A percentile compares a stretch with the other conserved stretches of the same genome.
phyloP scores from a whole-genome alignment of 2,888 invertebrate genomes.

The Brachyptera putata region DNA sequence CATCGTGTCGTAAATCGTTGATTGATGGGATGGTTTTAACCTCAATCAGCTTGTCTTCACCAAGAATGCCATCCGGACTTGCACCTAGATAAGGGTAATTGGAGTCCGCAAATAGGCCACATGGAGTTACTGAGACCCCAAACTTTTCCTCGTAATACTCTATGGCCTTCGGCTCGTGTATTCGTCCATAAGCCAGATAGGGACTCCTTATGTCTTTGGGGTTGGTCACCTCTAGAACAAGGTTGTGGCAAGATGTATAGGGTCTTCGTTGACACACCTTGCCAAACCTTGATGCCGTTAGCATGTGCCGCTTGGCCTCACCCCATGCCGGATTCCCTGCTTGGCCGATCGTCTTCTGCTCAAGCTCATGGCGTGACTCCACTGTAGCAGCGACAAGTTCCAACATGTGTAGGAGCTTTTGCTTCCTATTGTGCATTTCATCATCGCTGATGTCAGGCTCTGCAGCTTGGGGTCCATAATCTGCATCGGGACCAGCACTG shows the following conservation, averaged over 20 bases:
- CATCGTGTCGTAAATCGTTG: background rate
- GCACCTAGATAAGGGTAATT: slow-evolving; percentile 5
- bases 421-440: background rate
- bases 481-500: background rate
- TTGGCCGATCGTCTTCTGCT: slow-evolving; percentile 1
- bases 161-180: slow-evolving; percentile 4
- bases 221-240: background rate
- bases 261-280: background rate
- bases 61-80: slow-evolving; percentile 3
- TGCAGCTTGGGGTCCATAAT: background rate
- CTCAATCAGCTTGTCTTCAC: background rate
- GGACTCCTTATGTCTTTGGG: background rate
- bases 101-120: background rate
- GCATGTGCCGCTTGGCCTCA: background rate
- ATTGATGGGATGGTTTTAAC: slow-evolving; percentile 2
- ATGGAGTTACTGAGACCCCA: background rate
- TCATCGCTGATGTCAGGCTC: slow-evolving; percentile 2
- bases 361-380: background rate
- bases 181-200: background rate
- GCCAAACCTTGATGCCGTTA: slow-evolving; percentile 1
- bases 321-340: slow-evolving; percentile 6
- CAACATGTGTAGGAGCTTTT: background rate
- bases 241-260: background rate
- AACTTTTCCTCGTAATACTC: background rate
- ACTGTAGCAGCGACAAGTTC: no score